These are phyloP conservation scores for Rissa tridactyla DNA, from an alignment of 2,113 vertebrate genomes.

Conservation along the genomic window DNA sequence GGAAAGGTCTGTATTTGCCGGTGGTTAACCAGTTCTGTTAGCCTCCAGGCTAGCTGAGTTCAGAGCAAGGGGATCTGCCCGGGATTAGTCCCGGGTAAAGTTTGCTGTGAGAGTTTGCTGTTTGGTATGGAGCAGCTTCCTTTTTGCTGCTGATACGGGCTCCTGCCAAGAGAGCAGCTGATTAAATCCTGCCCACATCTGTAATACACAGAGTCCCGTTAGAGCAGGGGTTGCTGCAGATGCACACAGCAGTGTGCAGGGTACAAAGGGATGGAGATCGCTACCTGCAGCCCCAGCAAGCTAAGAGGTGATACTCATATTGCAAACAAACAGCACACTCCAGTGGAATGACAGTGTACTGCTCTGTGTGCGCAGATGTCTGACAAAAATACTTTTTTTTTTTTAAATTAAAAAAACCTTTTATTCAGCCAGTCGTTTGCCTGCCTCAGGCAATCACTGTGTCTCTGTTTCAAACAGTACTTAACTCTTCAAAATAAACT, in stretches of 20 bases:
- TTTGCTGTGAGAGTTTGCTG: no score
- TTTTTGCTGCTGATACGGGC: not conserved
- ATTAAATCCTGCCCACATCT: not conserved
- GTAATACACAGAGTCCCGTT: fast-evolving
- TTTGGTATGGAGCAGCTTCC: not conserved
- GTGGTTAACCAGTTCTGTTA: fast-evolving
- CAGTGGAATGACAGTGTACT: not conserved
- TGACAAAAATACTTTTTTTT: not conserved
- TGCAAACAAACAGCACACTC: not conserved
- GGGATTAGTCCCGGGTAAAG: not conserved
- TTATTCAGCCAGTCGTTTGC: not conserved
- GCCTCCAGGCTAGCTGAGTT: not conserved
- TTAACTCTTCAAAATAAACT: not conserved
- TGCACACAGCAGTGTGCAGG: not conserved
- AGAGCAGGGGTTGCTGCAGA: not conserved
- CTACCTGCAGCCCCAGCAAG: no score
- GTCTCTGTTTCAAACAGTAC: not conserved
- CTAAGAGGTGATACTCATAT: fast-evolving
- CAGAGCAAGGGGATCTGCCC: not conserved
- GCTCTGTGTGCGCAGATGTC: not conserved
- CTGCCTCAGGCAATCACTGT: not conserved
- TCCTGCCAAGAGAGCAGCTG: not conserved
- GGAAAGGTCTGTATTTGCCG: fast-evolving
- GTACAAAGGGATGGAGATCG: no score
- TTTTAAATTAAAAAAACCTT: not conserved